These are phyloP conservation scores for Hetaerina titia DNA, from an alignment of 2,888 invertebrate genomes.

Conservation along the genomic window DNA sequence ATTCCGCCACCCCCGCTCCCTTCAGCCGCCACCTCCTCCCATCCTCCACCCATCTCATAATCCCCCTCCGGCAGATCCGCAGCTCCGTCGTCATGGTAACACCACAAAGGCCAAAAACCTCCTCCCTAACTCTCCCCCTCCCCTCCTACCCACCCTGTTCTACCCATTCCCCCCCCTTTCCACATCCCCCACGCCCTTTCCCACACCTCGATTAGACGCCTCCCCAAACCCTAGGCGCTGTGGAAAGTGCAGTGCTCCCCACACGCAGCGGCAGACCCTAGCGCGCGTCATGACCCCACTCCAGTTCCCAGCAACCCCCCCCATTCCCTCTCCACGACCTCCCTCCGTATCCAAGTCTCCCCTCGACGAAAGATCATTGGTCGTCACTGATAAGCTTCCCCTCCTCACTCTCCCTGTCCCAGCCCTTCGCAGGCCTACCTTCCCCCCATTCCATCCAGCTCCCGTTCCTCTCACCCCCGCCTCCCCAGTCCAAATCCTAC, in stretches of 20 bases:
- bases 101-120: constrained; percentile 48
- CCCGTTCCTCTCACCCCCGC: background rate
- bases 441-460: background rate
- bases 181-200: background rate
- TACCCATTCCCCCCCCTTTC: background rate
- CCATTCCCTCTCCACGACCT: background rate
- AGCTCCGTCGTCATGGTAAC: constrained; percentile 66
- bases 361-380: constrained; percentile 61
- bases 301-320: background rate
- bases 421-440: background rate
- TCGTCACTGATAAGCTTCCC: constrained; percentile 42
- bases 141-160: background rate
- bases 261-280: background rate
- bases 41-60: background rate
- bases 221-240: background rate
- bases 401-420: background rate
- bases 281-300: background rate
- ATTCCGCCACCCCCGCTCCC: background rate
- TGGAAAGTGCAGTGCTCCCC: background rate
- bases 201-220: constrained; percentile 38
- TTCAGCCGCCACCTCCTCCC: background rate
- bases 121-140: background rate
- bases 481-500: background rate
- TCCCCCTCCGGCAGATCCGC: constrained; percentile 56
- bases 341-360: background rate